A percentile compares a stretch with the other conserved stretches of the same genome.
Evolutionary conservation across 2,888 invertebrate species (phyloP).

Genomic region (Apamea monoglypha): DNA sequence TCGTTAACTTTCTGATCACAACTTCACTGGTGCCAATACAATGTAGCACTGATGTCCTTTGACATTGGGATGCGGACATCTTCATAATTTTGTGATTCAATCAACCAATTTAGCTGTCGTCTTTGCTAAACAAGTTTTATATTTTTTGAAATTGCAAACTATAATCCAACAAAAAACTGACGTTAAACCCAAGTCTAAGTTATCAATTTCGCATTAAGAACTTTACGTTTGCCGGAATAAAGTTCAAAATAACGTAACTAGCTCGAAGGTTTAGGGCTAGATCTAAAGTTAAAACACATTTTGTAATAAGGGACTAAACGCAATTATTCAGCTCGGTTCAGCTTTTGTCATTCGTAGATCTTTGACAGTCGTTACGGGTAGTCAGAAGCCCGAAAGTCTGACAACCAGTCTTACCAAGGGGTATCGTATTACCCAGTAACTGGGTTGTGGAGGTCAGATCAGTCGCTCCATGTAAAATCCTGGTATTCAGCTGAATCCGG

Average conservation of each 20-base stretch:
- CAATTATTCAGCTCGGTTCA: too few species aligned
- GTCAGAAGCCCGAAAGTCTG: too few species aligned
- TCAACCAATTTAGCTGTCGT: background rate
- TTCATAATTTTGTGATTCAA: background rate
- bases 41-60: background rate
- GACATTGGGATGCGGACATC: background rate
- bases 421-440: too few species aligned
- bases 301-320: background rate
- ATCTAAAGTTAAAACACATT: background rate
- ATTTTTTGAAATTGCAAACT: background rate
- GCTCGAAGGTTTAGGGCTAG: background rate
- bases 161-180: background rate
- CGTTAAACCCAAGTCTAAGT: background rate
- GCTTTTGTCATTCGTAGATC: too few species aligned
- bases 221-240: too few species aligned
- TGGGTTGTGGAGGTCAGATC: too few species aligned
- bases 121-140: background rate
- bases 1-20: background rate
- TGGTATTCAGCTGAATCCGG: too few species aligned
- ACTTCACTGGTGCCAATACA: background rate
- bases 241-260: too few species aligned
- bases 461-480: too few species aligned
- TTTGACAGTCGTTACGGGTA: too few species aligned
- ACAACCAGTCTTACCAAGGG: too few species aligned
- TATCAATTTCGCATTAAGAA: background rate